Conservation (phyloP, 2,888 invertebrate genomes). For the Syrphus vitripennis region DNA sequence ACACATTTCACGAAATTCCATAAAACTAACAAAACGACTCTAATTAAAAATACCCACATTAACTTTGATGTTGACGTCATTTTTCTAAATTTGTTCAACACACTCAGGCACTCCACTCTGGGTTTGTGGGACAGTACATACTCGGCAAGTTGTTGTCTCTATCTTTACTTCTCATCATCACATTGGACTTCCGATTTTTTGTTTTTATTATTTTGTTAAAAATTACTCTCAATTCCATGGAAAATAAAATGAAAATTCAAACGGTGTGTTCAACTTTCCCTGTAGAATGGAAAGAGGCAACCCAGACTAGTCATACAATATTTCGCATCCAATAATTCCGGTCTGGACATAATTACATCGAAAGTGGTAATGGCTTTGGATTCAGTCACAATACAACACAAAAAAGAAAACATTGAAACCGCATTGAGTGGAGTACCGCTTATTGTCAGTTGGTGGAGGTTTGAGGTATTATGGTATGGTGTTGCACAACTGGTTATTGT, state of each 20-base stretch:
- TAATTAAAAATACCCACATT: background rate
- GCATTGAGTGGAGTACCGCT: background rate
- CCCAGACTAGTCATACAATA: background rate
- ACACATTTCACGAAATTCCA: constrained; percentile 7
- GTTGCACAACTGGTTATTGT: constrained; percentile 13
- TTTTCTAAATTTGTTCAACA: background rate
- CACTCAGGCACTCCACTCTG: background rate
- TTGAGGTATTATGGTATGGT: background rate
- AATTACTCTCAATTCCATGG: background rate
- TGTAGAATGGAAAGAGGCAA: background rate
- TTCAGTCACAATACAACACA: background rate
- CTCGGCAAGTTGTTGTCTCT: no score
- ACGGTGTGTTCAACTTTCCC: background rate
- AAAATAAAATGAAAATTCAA: background rate
- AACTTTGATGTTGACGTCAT: constrained; percentile 1
- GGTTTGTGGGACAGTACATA: constrained; percentile 9
- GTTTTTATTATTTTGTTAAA: background rate
- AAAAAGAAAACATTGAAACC: constrained; percentile 1
- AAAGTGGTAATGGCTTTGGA: constrained; percentile 13
- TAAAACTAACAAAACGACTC: background rate
- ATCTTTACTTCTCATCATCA: background rate
- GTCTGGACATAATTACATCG: constrained; percentile 12
- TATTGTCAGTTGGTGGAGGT: background rate
- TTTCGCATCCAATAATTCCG: background rate
- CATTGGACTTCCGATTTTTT: background rate